A percentile compares a stretch with the other conserved stretches of the same genome.
Conservation (phyloP, 1,140 invertebrate genomes). For the Centruroides sculpturatus region DNA sequence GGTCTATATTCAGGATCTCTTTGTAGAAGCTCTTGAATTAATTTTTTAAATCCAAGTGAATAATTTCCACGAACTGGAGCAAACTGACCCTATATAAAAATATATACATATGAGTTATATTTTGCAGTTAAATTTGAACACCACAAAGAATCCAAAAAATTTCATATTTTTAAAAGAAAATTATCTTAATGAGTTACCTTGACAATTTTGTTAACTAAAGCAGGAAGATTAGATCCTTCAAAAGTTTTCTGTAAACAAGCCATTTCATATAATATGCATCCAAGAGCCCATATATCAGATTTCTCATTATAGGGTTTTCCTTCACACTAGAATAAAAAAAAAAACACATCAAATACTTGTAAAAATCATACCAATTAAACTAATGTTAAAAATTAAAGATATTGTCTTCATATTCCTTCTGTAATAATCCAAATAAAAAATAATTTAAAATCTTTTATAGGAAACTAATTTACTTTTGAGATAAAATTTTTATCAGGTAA, state of each 20-base stretch:
- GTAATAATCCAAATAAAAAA: too few relatives aligned
- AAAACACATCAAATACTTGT: neutral
- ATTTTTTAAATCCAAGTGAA: slow-evolving; percentile 44
- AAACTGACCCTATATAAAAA: slow-evolving; percentile 34
- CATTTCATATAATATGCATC: slow-evolving; percentile 66
- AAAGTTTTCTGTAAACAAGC: slow-evolving; percentile 62
- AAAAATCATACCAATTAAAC: too few relatives aligned
- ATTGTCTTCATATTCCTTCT: too few relatives aligned
- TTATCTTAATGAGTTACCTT: slow-evolving; percentile 32
- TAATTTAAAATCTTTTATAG: too few relatives aligned
- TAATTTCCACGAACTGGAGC: slow-evolving; percentile 45
- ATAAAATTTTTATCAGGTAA: too few relatives aligned
- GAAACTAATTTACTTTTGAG: too few relatives aligned
- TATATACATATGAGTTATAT: neutral
- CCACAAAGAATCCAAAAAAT: too few relatives aligned
- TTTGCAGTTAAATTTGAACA: too few relatives aligned
- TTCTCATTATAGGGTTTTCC: slow-evolving; percentile 61
- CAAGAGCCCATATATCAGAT: slow-evolving; percentile 65
- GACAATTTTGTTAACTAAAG: slow-evolving; percentile 61
- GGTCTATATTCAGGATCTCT: slow-evolving; percentile 46
- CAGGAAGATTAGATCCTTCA: slow-evolving; percentile 56
- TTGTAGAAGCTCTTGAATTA: slow-evolving; percentile 47
- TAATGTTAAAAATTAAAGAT: too few relatives aligned
- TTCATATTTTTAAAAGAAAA: neutral
- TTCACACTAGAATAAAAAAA: slow-evolving; percentile 44